These are phyloP conservation scores for Alcis repandata DNA, from an alignment of 2,888 invertebrate genomes.

Conservation along the genomic window DNA sequence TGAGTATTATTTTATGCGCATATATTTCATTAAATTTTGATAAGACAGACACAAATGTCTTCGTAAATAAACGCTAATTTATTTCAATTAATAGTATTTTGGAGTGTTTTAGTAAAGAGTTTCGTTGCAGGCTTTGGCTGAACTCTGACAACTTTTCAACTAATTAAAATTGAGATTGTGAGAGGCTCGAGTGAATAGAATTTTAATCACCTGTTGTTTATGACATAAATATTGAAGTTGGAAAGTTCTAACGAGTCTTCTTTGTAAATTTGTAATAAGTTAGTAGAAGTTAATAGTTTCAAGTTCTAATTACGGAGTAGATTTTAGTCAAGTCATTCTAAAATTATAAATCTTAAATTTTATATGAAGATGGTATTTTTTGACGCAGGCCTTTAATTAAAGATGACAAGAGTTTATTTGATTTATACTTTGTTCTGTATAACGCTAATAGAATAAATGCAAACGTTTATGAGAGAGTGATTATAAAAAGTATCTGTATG, in stretches of 20 bases:
- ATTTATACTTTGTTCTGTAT: no score
- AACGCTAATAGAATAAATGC: no score
- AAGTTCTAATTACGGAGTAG: no score
- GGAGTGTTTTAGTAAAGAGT: constrained; percentile 9
- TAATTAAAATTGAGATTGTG: constrained; percentile 38
- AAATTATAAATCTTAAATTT: no score
- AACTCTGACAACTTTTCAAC: constrained; percentile 22
- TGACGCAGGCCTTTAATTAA: no score
- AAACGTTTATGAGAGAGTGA: no score
- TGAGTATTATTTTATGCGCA: constrained; percentile 48
- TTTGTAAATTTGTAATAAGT: constrained; percentile 1
- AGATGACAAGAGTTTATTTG: no score
- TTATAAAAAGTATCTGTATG: no score
- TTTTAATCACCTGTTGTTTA: constrained; percentile 31
- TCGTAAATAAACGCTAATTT: constrained; percentile 8
- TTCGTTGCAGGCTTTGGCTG: constrained; percentile 5
- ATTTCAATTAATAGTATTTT: constrained; percentile 1
- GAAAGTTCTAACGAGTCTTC: constrained; percentile 10
- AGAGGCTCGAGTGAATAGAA: constrained; percentile 31
- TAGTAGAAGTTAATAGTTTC: background rate
- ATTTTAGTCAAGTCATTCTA: no score
- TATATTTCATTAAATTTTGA: constrained; percentile 17
- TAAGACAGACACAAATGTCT: background rate
- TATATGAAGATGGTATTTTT: no score
- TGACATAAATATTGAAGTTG: constrained; percentile 21